A percentile compares a stretch with the other conserved stretches of the same genome.
These are phyloP conservation scores for Cyprinus carpio DNA, from an alignment of 2,113 vertebrate genomes.

Conservation along the genomic window DNA sequence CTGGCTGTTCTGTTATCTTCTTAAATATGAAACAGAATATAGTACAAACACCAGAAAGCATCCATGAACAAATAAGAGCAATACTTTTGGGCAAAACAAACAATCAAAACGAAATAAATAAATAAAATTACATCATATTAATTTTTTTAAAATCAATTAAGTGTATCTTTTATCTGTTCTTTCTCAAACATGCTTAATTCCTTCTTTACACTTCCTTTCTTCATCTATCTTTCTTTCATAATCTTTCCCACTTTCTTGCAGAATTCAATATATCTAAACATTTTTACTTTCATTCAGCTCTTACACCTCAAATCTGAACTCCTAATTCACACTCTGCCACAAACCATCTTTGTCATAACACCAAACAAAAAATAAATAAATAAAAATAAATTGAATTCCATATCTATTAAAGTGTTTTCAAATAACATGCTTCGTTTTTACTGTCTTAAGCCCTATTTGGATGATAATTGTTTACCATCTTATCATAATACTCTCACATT, in stretches of 20 bases:
- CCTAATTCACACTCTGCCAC: not conserved
- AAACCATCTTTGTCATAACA: constrained; percentile 36
- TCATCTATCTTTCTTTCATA: constrained; percentile 33
- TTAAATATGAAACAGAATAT: not conserved
- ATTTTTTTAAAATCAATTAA: not conserved
- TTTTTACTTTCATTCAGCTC: not conserved
- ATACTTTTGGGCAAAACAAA: not conserved
- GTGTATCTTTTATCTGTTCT: not conserved
- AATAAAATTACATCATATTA: constrained; percentile 1
- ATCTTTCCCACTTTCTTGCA: constrained; percentile 28
- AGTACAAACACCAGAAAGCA: not conserved
- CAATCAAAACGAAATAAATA: constrained; percentile 17
- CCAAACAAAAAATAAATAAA: not conserved
- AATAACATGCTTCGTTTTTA: not conserved
- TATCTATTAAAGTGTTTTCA: not conserved
- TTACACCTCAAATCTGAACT: constrained; percentile 2
- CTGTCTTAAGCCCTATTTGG: not conserved
- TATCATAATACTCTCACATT: not conserved
- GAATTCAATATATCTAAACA: constrained; percentile 43
- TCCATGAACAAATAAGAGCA: not conserved
- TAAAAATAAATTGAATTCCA: too few species aligned
- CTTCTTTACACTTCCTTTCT: constrained; percentile 19
- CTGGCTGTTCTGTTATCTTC: not conserved
- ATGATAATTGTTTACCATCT: not conserved
- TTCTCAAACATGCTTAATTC: constrained; percentile 20